phyloP scores from a whole-genome alignment of 2,888 invertebrate genomes.

The Drosophila trichaetosa region DNA sequence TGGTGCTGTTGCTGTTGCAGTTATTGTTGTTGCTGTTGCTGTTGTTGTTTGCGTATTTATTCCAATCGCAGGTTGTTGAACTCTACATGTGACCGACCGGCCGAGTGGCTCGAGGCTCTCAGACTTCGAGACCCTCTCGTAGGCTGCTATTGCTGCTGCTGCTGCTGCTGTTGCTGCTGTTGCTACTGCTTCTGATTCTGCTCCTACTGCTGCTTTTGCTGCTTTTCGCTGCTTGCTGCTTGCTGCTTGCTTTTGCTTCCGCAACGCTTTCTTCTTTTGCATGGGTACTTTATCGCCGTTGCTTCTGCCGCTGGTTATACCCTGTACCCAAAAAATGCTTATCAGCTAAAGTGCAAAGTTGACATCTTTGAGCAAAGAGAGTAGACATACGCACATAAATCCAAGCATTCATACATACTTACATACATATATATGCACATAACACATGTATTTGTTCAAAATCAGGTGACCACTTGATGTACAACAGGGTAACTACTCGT shows the following conservation, averaged over 20 bases:
- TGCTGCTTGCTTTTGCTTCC: slow-evolving; percentile 45
- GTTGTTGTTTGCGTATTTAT: slow-evolving; percentile 39
- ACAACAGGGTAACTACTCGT: slow-evolving; percentile 2
- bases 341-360: neutral
- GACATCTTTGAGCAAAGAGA: neutral
- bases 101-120: slow-evolving; percentile 70
- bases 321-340: slow-evolving; percentile 8
- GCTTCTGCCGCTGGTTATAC: slow-evolving; percentile 16
- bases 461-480: neutral
- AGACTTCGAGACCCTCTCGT: slow-evolving; percentile 53
- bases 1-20: slow-evolving; percentile 12
- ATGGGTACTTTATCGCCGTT: slow-evolving; percentile 39
- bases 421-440: neutral
- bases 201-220: neutral
- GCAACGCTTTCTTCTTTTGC: slow-evolving; percentile 55
- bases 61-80: slow-evolving; percentile 73
- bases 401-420: neutral
- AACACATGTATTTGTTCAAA: neutral
- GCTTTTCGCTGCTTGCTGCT: slow-evolving; percentile 18
- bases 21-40: slow-evolving; percentile 25
- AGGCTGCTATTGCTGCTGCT: slow-evolving; percentile 36
- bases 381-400: neutral
- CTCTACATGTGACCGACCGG: slow-evolving; percentile 73
- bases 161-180: neutral
- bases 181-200: neutral